phyloP scores from a whole-genome alignment of 2,113 vertebrate species.

The Balaeniceps rex region DNA sequence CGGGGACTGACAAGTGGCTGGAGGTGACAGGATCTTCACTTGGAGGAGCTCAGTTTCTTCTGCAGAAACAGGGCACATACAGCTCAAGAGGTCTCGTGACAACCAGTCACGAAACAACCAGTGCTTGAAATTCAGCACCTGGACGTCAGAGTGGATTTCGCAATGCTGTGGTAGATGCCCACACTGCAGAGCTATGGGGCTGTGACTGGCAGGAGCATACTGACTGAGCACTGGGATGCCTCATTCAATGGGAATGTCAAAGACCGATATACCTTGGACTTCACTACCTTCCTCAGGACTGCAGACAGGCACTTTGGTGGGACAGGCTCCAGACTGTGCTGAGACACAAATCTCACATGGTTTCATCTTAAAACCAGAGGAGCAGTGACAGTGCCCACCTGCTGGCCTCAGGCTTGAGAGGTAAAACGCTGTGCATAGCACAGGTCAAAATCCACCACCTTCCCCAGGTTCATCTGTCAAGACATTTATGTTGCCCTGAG shows the following conservation, averaged over 20 bases:
- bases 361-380: neutral
- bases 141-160: neutral
- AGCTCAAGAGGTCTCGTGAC: accelerated
- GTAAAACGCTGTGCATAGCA: neutral
- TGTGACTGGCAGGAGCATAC: neutral
- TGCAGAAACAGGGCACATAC: neutral
- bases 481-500: neutral
- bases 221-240: neutral
- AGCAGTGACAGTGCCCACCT: neutral
- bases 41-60: neutral
- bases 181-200: neutral
- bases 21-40: neutral
- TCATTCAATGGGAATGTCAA: no score
- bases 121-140: neutral
- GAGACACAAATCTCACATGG: neutral
- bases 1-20: neutral
- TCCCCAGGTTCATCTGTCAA: neutral
- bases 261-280: neutral
- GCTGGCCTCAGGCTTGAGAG: accelerated
- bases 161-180: neutral
- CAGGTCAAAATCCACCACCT: neutral
- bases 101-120: no score
- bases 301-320: neutral
- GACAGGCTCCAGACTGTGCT: neutral
- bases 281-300: neutral